phyloP scores from a whole-genome alignment of 1,140 invertebrate genomes.

The Drosophila tristis region DNA sequence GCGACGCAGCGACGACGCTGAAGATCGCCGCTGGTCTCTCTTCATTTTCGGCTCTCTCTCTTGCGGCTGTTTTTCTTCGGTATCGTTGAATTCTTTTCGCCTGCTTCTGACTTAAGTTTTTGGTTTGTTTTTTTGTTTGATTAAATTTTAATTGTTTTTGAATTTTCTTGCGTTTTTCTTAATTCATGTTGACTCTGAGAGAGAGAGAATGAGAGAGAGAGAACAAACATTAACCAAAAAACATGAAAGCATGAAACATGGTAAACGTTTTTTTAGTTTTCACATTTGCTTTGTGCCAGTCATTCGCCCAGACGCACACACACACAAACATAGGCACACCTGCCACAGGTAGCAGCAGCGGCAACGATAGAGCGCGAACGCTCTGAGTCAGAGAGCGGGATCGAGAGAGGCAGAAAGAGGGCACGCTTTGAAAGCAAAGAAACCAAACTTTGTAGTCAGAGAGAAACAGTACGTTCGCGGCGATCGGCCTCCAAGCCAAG shows the following conservation, averaged over 20 bases:
- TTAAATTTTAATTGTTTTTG: conserved; percentile 41
- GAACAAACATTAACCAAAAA: conserved; percentile 10
- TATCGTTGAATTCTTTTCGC: conserved; percentile 16
- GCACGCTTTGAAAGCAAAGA: conserved; percentile 8
- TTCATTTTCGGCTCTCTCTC: conserved; percentile 64
- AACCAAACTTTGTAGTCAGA: too few species aligned
- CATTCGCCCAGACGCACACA: conserved; percentile 61
- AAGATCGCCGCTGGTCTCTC: conserved; percentile 63
- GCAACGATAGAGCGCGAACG: conserved; percentile 11
- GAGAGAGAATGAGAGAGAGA: conserved; percentile 21
- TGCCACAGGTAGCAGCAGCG: conserved; percentile 64
- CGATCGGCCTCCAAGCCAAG: too few species aligned
- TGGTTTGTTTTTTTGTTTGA: conserved; percentile 11
- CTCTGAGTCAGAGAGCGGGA: conserved; percentile 8
- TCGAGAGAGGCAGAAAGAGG: conserved; percentile 7
- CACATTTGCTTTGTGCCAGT: conserved; percentile 62
- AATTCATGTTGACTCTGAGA: conserved; percentile 41
- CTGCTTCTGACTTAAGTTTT: conserved; percentile 19
- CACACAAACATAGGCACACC: conserved; percentile 57
- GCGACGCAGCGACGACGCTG: conserved; percentile 73
- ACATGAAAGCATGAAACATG: conserved; percentile 27
- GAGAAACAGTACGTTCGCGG: too few species aligned
- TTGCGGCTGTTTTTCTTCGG: conserved; percentile 19
- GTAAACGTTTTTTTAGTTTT: conserved; percentile 60
- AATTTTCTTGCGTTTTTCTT: conserved; percentile 43